phyloP scores from a whole-genome alignment of 2,888 invertebrate species.

The Phania funesta region DNA sequence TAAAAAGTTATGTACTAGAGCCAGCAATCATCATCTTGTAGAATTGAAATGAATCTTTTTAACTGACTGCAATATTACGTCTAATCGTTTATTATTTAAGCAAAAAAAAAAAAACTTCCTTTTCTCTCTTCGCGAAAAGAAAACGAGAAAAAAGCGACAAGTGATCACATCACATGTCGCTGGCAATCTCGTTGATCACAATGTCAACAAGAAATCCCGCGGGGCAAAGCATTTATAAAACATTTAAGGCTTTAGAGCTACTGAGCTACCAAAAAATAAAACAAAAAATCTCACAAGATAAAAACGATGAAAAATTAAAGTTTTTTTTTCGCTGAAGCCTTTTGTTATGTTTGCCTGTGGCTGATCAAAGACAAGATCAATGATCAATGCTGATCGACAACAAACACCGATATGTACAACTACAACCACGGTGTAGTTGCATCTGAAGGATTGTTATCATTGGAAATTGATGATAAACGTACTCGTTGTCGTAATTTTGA shows the following conservation, averaged over 20 bases:
- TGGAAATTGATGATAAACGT: slow-evolving; percentile 63
- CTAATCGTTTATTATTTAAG: slow-evolving; percentile 58
- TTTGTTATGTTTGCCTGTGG: slow-evolving; percentile 24
- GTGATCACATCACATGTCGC: slow-evolving; percentile 68
- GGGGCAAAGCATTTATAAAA: slow-evolving; percentile 68
- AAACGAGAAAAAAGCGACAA: slow-evolving; percentile 64
- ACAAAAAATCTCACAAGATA: slow-evolving; percentile 1
- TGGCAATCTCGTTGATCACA: slow-evolving; percentile 68
- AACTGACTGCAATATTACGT: slow-evolving; percentile 54
- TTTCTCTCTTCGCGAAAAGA: slow-evolving; percentile 15
- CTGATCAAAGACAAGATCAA: slow-evolving; percentile 64
- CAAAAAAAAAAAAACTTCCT: slow-evolving; percentile 8
- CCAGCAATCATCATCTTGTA: slow-evolving; percentile 31
- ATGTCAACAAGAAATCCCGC: slow-evolving; percentile 69
- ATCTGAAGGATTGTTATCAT: slow-evolving; percentile 26
- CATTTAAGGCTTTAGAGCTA: slow-evolving; percentile 68
- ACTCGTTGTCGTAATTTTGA: slow-evolving; percentile 36
- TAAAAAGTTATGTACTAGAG: slow-evolving; percentile 39
- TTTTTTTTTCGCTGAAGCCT: slow-evolving; percentile 30
- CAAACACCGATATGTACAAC: slow-evolving; percentile 61
- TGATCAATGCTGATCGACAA: slow-evolving; percentile 69
- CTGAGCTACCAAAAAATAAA: slow-evolving; percentile 56
- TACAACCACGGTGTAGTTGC: slow-evolving; percentile 27
- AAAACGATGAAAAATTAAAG: slow-evolving; percentile 54
- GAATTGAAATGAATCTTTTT: slow-evolving; percentile 21